Conservation (phyloP, 2,113 vertebrate species). For the Brienomyrus brachyistius region DNA sequence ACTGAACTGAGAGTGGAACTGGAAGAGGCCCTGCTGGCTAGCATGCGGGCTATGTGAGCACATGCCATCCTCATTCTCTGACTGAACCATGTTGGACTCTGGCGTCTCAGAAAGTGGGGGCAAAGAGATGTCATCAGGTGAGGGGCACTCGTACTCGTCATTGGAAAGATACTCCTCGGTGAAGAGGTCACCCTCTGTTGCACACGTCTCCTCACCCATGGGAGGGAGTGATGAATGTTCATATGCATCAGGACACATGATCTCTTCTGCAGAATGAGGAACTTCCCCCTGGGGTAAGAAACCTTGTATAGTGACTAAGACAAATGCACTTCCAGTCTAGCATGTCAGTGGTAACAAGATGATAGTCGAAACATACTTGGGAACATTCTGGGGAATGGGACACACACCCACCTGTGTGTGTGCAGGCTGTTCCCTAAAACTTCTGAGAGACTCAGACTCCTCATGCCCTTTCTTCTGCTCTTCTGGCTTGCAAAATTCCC, state of each 20-base stretch:
- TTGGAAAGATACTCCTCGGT: conserved; percentile 65
- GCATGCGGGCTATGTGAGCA: conserved; percentile 55
- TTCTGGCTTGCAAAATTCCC: conserved; percentile 14
- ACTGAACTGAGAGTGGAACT: conserved; percentile 23
- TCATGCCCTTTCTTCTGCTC: conserved; percentile 22
- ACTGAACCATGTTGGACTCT: conserved; percentile 66
- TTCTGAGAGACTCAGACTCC: conserved; percentile 16
- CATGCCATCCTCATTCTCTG: conserved; percentile 66
- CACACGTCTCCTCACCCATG: conserved; percentile 37
- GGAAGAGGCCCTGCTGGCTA: conserved; percentile 44
- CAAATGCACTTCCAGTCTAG: neutral
- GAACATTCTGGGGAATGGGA: neutral
- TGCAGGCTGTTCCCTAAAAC: neutral
- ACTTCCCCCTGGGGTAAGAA: conserved; percentile 22
- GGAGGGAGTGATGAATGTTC: conserved; percentile 41
- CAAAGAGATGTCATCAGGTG: conserved; percentile 83
- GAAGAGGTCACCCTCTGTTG: conserved; percentile 47
- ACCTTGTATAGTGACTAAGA: neutral
- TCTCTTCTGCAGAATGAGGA: conserved; percentile 42
- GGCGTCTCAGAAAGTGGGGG: conserved; percentile 82
- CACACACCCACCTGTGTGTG: conserved; percentile 28
- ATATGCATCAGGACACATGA: conserved; percentile 39
- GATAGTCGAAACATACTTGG: neutral
- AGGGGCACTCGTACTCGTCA: conserved; percentile 80
- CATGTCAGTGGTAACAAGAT: neutral